phyloP scores from a whole-genome alignment of 2,888 invertebrate genomes.

The Eustalomyia histrio region DNA sequence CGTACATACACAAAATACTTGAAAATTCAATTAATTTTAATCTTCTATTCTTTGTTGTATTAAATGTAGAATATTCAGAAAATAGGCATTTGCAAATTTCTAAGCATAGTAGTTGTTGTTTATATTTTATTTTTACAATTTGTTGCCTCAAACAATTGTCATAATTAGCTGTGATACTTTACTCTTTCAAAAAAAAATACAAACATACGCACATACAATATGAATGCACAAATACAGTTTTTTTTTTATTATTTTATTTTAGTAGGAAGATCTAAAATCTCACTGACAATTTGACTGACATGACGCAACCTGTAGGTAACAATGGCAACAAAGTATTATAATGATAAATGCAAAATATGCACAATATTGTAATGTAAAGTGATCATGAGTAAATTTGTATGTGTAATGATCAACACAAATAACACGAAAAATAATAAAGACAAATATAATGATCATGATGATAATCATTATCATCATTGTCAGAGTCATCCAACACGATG shows the following conservation, averaged over 20 bases:
- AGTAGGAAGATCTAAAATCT: slow-evolving; percentile 25
- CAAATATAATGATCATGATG: slow-evolving; percentile 25
- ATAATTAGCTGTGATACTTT: slow-evolving; percentile 49
- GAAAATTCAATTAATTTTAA: slow-evolving; percentile 9
- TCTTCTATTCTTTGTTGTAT: background rate
- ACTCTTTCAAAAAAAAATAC: background rate
- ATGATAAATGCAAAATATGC: slow-evolving; percentile 14
- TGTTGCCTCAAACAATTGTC: slow-evolving; percentile 36
- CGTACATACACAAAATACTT: background rate
- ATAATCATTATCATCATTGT: slow-evolving; percentile 32
- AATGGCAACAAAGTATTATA: slow-evolving; percentile 32
- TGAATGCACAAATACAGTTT: too few relatives aligned
- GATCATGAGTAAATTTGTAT: too few relatives aligned
- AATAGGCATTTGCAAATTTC: slow-evolving; percentile 6
- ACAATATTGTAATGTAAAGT: background rate
- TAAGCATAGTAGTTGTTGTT: slow-evolving; percentile 9
- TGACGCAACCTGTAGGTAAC: slow-evolving; percentile 50
- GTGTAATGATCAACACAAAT: slow-evolving; percentile 11
- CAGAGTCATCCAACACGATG: background rate
- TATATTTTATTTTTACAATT: slow-evolving; percentile 22
- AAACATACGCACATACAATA: background rate
- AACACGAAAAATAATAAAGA: slow-evolving; percentile 14
- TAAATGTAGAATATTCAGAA: background rate
- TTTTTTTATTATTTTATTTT: background rate
- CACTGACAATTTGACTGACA: slow-evolving; percentile 40